Evolutionary conservation across 2,888 invertebrate species (phyloP).

Genomic region (Brenthis daphne): DNA sequence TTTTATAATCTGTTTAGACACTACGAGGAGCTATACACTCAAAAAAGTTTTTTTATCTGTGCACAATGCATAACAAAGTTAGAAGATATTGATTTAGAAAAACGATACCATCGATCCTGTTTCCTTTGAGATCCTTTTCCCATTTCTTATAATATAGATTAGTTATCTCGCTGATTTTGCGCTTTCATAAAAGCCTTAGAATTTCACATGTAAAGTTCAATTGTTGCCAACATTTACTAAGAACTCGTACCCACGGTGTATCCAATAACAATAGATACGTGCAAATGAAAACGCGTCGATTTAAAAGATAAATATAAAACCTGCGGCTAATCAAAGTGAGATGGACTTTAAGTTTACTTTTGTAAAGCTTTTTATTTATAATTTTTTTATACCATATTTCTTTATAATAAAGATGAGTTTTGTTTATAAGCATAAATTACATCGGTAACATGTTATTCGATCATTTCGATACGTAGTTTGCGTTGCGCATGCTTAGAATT

Average conservation of each 20-base stretch:
- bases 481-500: no score
- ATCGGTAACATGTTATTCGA: no score
- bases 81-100: no score
- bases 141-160: background rate
- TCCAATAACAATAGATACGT: conserved; percentile 28
- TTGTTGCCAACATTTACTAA: background rate
- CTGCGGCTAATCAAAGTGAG: conserved; percentile 29
- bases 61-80: no score
- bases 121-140: no score
- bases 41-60: no score
- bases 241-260: conserved; percentile 26
- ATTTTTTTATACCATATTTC: background rate
- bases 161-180: background rate
- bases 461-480: no score
- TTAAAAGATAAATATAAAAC: conserved; percentile 28
- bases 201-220: conserved; percentile 9
- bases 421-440: no score
- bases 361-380: background rate
- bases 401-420: background rate
- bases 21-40: no score
- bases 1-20: no score
- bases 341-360: conserved; percentile 3
- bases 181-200: background rate
- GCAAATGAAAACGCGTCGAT: conserved; percentile 30
- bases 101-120: no score